Evolutionary conservation across 2,113 vertebrate species (phyloP).

Genomic region (Python bivittatus): DNA sequence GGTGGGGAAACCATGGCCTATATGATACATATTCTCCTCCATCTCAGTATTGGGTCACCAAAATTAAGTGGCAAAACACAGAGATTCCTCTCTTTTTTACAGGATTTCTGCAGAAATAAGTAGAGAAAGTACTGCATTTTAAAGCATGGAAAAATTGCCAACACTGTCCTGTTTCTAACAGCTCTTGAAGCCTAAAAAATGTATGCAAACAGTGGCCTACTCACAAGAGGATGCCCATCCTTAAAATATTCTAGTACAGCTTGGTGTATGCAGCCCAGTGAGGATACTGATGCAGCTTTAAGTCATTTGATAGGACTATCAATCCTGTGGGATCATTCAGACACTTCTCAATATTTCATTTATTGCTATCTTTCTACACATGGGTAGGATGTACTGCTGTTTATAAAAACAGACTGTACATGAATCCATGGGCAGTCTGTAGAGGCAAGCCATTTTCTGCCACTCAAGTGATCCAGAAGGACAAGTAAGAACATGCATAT

Average conservation of each 20-base stretch:
- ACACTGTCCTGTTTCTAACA: background rate
- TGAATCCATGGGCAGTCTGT: background rate
- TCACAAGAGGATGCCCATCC: background rate
- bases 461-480: background rate
- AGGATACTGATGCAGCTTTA: background rate
- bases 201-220: background rate
- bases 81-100: background rate
- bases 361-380: background rate
- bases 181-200: background rate
- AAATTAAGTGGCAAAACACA: background rate
- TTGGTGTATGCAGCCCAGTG: background rate
- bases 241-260: background rate
- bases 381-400: background rate
- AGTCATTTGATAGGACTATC: background rate
- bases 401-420: rapidly evolving
- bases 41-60: background rate
- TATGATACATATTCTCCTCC: background rate
- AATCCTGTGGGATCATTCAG: constrained; percentile 25
- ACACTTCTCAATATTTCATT: background rate
- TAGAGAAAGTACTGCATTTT: background rate
- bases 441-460: background rate
- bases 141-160: background rate
- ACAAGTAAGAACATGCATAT: background rate
- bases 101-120: background rate
- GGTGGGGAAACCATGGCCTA: background rate